Percentiles rank a stretch among this genome's conserved stretches.
Evolutionary conservation across 2,888 invertebrate genomes (phyloP).

Genomic region (Zaprionus lineosus): DNA sequence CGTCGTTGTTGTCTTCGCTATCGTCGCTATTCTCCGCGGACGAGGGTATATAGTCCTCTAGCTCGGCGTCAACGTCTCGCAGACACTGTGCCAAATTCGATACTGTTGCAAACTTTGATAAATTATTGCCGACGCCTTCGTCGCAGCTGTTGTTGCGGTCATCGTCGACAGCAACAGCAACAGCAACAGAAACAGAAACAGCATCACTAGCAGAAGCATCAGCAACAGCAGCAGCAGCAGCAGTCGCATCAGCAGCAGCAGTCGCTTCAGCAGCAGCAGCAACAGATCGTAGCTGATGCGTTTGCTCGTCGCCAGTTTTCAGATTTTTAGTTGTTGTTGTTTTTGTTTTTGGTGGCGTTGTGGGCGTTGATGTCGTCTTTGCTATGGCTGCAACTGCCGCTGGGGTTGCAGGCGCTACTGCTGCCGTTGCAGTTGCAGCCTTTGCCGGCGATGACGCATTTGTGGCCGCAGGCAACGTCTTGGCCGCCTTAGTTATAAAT

Average conservation of each 20-base stretch:
- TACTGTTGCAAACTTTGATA: constrained; percentile 83
- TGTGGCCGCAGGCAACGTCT: constrained; percentile 40
- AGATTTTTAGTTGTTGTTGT: constrained; percentile 30
- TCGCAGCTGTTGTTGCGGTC: constrained; percentile 64
- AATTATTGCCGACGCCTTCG: constrained; percentile 79
- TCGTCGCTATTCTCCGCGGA: constrained; percentile 77
- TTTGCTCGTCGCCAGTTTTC: constrained; percentile 30
- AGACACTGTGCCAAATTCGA: constrained; percentile 83
- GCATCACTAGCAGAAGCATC: background rate
- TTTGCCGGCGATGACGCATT: constrained; percentile 67
- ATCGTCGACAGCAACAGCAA: constrained; percentile 26
- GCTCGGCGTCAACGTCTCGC: constrained; percentile 83
- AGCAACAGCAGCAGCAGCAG: constrained; percentile 9
- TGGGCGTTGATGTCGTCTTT: constrained; percentile 31
- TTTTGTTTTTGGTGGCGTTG: constrained; percentile 7
- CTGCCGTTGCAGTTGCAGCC: constrained; percentile 31
- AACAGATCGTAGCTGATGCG: constrained; percentile 27
- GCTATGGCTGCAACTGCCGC: constrained; percentile 30
- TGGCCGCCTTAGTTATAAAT: constrained; percentile 72
- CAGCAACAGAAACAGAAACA: constrained; percentile 14
- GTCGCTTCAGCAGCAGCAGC: constrained; percentile 10
- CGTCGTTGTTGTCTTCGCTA: constrained; percentile 54
- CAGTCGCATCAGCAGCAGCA: constrained; percentile 17
- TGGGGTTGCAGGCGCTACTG: constrained; percentile 30
- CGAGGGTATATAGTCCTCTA: constrained; percentile 82